phyloP scores from a whole-genome alignment of 2,888 invertebrate genomes.

The Shargacucullia verbasci region DNA sequence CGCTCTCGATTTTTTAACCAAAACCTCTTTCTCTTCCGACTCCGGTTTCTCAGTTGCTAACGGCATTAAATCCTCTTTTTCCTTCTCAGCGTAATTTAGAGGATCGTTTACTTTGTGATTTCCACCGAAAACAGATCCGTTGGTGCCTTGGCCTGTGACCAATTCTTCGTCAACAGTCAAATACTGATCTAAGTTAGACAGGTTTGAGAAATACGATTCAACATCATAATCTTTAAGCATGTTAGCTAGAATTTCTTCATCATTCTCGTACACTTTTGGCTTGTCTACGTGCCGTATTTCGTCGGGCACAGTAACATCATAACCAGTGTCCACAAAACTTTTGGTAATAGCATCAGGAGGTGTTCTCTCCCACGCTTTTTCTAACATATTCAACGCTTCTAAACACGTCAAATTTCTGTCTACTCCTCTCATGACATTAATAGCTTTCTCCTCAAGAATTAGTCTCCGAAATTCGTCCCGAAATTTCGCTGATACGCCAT shows the following conservation, averaged over 20 bases:
- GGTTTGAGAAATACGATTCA: conserved; percentile 62
- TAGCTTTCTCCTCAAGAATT: conserved; percentile 63
- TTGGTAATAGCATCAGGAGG: conserved; percentile 60
- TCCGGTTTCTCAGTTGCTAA: conserved; percentile 63
- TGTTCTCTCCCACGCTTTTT: conserved; percentile 65
- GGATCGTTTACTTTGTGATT: conserved; percentile 63
- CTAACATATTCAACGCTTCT: conserved; percentile 66
- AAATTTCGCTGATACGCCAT: conserved; percentile 64
- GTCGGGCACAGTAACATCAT: conserved; percentile 59
- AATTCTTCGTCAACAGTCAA: conserved; percentile 70
- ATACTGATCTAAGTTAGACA: conserved; percentile 63
- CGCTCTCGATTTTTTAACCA: conserved; percentile 58
- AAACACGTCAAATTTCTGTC: conserved; percentile 67
- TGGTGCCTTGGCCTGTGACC: conserved; percentile 68
- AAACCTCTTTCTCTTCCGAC: conserved; percentile 53
- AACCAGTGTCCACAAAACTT: conserved; percentile 63
- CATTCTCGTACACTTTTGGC: conserved; percentile 58
- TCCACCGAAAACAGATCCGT: conserved; percentile 68
- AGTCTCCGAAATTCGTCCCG: conserved; percentile 64
- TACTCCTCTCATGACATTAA: conserved; percentile 62
- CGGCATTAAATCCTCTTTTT: conserved; percentile 60
- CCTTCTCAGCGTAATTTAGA: conserved; percentile 31
- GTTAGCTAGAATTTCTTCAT: conserved; percentile 62
- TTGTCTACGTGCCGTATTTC: conserved; percentile 27
- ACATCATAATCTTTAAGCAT: conserved; percentile 66